Evolutionary conservation across 1,140 invertebrate genomes (phyloP), one percentile per base, ranked within the genome.

Genomic region (Heliconius melpomene): DNA sequence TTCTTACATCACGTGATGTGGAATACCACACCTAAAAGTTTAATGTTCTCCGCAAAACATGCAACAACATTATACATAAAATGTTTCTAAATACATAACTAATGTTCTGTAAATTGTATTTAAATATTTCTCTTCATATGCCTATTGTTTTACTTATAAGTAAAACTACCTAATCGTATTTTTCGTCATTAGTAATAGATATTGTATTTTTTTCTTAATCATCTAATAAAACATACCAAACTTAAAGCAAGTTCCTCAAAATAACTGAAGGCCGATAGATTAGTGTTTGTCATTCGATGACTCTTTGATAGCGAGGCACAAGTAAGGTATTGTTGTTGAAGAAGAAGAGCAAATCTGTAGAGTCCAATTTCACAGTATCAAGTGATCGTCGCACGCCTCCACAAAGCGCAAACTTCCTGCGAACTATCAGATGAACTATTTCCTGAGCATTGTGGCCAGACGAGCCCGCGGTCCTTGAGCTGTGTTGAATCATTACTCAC

Each of bases 361-460:
- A 77, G 52, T 50, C 74, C 50, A 79, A 80, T 80, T 73, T 66
- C 38, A 66, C 16, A 74, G 79, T 76, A 72, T 72, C 66, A 75
- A 75, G 78, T 72, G 60, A 52, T 84, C 84, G 87, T 87, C 86
- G 81, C 83, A 79, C 88, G 85, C 90, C 87, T 86, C 83, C 82
- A 77, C 85, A 86, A 88, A 72, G 83, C 83, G 86, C 78, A 75
- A 83, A 82, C 86, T 88, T 92, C 90, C 89, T 87, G 88, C 84
- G 78, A 87, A 86, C 86, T 89, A 89, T 83, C 86, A 89, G 89
- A 92, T 91, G 83, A 83, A 84, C 86, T 80, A 87, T 87, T 89
- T 92, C 89, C 89, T 89, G 87, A 88, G 77, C 85, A 90, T 89
- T 90, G 90, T 90, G 83, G 73, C 78, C 79, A 84, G 72, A 82